These are phyloP conservation scores for Cossypha heuglini DNA, from an alignment of 2,797 vertebrate genomes.

Conservation along the genomic window DNA sequence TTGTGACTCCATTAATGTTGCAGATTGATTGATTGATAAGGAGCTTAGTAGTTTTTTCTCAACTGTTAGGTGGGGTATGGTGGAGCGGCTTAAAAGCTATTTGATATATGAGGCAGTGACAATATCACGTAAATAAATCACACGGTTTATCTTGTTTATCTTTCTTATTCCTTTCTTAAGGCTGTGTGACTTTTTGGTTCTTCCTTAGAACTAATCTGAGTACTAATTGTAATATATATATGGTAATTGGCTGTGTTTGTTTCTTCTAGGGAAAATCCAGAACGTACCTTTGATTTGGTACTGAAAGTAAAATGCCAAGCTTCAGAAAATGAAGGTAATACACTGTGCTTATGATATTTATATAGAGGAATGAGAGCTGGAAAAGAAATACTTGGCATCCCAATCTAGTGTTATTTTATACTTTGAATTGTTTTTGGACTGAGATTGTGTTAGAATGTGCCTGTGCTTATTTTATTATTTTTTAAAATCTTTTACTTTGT, in stretches of 20 bases:
- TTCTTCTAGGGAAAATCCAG: constrained; percentile 88
- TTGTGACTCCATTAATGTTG: background rate
- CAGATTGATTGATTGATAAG: background rate
- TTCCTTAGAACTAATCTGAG: background rate
- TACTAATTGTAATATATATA: background rate
- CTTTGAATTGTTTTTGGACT: background rate
- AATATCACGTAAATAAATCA: background rate
- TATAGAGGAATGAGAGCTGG: background rate
- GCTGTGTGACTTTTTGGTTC: background rate
- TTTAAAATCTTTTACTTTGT: background rate
- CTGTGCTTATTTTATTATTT: background rate
- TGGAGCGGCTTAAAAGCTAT: background rate
- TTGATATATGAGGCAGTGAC: background rate
- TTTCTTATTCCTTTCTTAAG: background rate
- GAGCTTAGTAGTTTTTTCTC: background rate
- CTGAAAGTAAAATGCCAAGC: constrained; percentile 90
- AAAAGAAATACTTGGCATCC: background rate
- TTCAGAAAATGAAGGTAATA: constrained; percentile 89
- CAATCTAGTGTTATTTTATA: background rate
- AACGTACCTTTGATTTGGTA: constrained; percentile 93
- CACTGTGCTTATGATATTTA: background rate
- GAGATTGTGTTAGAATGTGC: background rate
- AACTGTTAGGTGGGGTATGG: background rate
- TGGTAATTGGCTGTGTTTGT: constrained; percentile 22
- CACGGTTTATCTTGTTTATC: background rate